Evolutionary conservation across 2,113 vertebrate genomes (phyloP).

Genomic region (Thryonomys swinderianus): DNA sequence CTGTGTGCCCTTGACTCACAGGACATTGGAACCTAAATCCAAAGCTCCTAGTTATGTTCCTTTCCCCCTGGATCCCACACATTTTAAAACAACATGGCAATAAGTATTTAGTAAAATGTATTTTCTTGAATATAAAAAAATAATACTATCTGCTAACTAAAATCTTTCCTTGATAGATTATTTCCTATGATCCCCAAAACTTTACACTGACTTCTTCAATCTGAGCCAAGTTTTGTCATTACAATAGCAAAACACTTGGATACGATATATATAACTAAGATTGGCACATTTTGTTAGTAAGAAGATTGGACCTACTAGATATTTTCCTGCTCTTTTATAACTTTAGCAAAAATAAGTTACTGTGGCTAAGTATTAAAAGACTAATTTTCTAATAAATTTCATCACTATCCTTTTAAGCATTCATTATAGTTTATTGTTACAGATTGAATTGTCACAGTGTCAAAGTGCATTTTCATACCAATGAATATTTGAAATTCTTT

Average conservation of each 20-base stretch:
- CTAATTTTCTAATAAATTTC: background rate
- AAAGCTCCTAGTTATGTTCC: no score
- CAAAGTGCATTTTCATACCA: background rate
- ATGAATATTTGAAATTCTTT: background rate
- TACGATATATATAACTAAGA: background rate
- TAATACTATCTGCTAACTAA: background rate
- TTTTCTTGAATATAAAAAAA: conserved; percentile 9
- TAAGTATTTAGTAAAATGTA: background rate
- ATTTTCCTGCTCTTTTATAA: background rate
- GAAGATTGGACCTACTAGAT: background rate
- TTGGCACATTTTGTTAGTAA: background rate
- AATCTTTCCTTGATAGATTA: background rate
- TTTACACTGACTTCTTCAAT: background rate
- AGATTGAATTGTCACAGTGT: background rate
- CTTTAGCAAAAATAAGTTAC: background rate
- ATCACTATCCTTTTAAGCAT: background rate
- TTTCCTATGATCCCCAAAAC: background rate
- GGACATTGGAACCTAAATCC: no score
- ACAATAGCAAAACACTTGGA: background rate
- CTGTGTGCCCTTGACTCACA: no score
- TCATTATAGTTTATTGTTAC: background rate
- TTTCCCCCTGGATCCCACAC: no score
- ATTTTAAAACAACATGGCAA: no score
- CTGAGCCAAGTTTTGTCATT: background rate
- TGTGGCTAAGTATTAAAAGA: background rate